Conservation (phyloP, 2,888 invertebrate genomes). For the Drosophila siamana region DNA sequence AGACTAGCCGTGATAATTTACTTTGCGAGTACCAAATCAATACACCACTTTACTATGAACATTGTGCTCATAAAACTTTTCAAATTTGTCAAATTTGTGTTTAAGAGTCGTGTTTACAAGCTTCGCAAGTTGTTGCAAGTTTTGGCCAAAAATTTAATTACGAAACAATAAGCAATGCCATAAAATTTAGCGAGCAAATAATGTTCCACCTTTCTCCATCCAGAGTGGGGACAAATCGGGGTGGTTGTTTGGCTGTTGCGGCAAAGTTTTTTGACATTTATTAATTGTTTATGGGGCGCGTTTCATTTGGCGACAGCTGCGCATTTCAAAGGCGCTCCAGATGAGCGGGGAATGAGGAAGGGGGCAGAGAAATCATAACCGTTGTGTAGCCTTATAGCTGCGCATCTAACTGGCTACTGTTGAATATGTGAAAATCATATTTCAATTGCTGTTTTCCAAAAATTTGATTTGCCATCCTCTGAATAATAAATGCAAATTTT, state of each 20-base stretch:
- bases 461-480: slow-evolving; percentile 16
- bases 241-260: slow-evolving; percentile 50
- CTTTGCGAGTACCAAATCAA: slow-evolving; percentile 8
- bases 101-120: slow-evolving; percentile 73
- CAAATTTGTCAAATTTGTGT: slow-evolving; percentile 44
- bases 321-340: slow-evolving; percentile 50
- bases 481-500: slow-evolving; percentile 33
- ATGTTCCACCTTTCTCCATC: slow-evolving; percentile 33
- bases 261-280: slow-evolving; percentile 77
- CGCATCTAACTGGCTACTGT: background rate
- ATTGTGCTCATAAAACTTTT: slow-evolving; percentile 50
- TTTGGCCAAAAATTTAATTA: slow-evolving; percentile 58
- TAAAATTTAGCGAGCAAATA: slow-evolving; percentile 62
- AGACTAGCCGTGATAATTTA: slow-evolving; percentile 1
- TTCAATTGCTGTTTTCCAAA: slow-evolving; percentile 3
- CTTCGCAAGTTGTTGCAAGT: slow-evolving; percentile 35
- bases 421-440: slow-evolving; percentile 13
- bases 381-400: slow-evolving; percentile 17
- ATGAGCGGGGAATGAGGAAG: slow-evolving; percentile 1
- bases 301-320: slow-evolving; percentile 73
- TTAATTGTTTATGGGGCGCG: slow-evolving; percentile 73
- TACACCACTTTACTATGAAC: slow-evolving; percentile 12
- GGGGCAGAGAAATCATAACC: slow-evolving; percentile 8
- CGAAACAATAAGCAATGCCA: slow-evolving; percentile 50
- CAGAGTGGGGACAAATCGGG: background rate